Base-by-base conservation (phyloP, 2,113 vertebrate species). In the Otis tarda region DNA sequence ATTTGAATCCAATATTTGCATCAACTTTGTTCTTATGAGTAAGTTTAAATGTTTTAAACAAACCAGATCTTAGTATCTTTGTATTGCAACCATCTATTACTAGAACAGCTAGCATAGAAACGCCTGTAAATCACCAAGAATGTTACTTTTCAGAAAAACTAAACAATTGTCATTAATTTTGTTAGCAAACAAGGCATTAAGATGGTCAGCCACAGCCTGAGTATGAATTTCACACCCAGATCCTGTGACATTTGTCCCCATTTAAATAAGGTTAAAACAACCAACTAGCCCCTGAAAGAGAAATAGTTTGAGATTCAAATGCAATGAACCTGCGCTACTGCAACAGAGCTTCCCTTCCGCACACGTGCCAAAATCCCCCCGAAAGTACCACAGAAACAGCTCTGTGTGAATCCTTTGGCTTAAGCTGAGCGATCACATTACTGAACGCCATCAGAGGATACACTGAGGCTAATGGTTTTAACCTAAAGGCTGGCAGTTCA, bases 1-100 rank as follows among this genome's bases (percentile, higher is more conserved):
- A 90, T 91, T 87, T 41, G 92, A 91, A 94, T 89, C 31, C 65
- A 75, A 0, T 56, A 96, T 95, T 96, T 96, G 81, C 87, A 93
- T 89, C 63, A 61, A 73, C 92, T 95, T 73, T 89, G 69, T 73
- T 95, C 84, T 89, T 84, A 25, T 17, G 25, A 33, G 35, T 64
- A 81, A 71, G 37, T 73, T 90, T 50, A 92, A 87, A 92, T 87
- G 71, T 39, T 91, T 94, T 85, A 90, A 91, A 60, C 41, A 87
- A 86, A 74, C 23, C 89, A 68, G 65, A 71, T 70, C 69, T 83
- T 80, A 73, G 24, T 71, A 28, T 16, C 61, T 83, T 70, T 2
- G 1, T 49, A 70, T 33, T 50, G 56, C 56, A 65, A 56, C 27
- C 56, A n/a, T 12, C 14, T 49, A 56, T 30, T 79, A 43, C 60